Conservation (phyloP, 2,797 vertebrate species). For the Mormyrus proboscirostris region DNA sequence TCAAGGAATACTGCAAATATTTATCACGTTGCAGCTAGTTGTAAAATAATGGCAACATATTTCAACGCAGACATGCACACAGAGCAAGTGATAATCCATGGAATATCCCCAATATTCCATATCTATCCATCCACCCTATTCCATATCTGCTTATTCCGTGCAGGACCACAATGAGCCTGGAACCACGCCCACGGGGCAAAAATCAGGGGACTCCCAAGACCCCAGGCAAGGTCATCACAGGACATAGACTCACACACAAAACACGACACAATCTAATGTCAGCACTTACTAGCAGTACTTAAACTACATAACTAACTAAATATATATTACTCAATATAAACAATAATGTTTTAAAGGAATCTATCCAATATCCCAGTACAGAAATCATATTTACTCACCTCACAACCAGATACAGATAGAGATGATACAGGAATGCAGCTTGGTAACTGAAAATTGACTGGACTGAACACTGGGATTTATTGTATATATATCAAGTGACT, state of each 20-base stretch:
- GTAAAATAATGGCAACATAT: neutral
- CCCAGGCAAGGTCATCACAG: neutral
- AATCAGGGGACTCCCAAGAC: neutral
- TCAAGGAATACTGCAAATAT: neutral
- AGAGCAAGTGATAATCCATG: neutral
- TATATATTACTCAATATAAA: neutral
- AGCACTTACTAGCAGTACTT: neutral
- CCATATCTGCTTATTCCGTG: neutral
- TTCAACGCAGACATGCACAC: neutral
- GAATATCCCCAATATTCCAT: neutral
- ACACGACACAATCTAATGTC: neutral
- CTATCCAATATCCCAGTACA: neutral
- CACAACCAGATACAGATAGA: neutral
- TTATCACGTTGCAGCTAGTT: neutral
- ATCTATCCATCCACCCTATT: neutral
- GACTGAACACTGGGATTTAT: neutral
- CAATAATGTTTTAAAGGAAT: neutral
- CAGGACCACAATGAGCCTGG: neutral
- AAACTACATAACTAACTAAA: neutral
- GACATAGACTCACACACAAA: neutral
- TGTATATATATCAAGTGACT: slow-evolving; percentile 4
- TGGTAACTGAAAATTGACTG: neutral
- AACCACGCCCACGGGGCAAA: no score
- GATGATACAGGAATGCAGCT: neutral
- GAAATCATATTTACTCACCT: slow-evolving; percentile 5